phyloP scores from a whole-genome alignment of 2,888 invertebrate species.

The Drosophila mayaguana region DNA sequence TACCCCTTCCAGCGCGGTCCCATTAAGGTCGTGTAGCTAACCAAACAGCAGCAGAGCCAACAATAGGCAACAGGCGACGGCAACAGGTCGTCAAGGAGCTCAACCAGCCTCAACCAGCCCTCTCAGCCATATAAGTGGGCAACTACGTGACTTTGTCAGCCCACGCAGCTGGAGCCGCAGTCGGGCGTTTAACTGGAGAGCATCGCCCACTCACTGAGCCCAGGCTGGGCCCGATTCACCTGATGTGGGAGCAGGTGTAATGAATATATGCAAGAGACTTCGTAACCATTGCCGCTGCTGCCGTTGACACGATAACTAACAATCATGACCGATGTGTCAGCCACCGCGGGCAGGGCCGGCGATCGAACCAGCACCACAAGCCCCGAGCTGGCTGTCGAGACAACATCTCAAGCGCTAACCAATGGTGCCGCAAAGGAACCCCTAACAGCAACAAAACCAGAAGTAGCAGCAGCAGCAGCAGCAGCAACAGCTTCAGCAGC shows the following conservation, averaged over 20 bases:
- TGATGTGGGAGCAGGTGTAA: slow-evolving; percentile 24
- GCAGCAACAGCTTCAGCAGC: background rate
- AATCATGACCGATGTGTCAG: slow-evolving; percentile 79
- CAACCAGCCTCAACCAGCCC: slow-evolving; percentile 7
- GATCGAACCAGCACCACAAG: slow-evolving; percentile 6
- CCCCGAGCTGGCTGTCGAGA: slow-evolving; percentile 46
- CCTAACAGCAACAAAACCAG: slow-evolving; percentile 22
- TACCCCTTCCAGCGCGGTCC: slow-evolving; percentile 44
- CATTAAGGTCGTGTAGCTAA: slow-evolving; percentile 44
- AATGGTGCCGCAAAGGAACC: slow-evolving; percentile 71
- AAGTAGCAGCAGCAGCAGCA: background rate
- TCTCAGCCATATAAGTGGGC: slow-evolving; percentile 47
- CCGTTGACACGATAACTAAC: slow-evolving; percentile 39
- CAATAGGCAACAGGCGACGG: slow-evolving; percentile 20
- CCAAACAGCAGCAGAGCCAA: slow-evolving; percentile 15
- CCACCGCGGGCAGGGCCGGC: slow-evolving; percentile 45
- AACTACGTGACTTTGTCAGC: slow-evolving; percentile 73
- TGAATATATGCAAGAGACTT: slow-evolving; percentile 48
- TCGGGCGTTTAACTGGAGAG: slow-evolving; percentile 25
- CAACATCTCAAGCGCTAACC: slow-evolving; percentile 59
- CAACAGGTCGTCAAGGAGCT: slow-evolving; percentile 58
- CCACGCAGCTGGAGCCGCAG: slow-evolving; percentile 40
- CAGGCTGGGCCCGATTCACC: slow-evolving; percentile 17
- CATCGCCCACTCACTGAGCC: slow-evolving; percentile 10
- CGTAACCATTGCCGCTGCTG: background rate